Base-by-base conservation (phyloP, 2,888 invertebrate genomes). In the Oligia fasciuncula region DNA sequence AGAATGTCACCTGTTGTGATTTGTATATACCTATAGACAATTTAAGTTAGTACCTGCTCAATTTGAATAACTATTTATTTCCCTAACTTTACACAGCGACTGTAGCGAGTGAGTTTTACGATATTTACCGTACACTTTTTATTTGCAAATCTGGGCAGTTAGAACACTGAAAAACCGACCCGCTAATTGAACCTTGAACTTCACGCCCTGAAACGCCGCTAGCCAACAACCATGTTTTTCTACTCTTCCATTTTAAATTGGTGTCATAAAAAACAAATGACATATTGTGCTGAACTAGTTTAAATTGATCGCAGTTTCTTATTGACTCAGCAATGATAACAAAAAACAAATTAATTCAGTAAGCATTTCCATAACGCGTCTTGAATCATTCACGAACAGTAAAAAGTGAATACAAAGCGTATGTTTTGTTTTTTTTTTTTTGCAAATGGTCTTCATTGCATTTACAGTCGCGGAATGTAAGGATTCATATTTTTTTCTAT, bases 331-430 rank as follows among this genome's bases (percentile, higher is more conserved):
- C 43, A 29, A 35, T 74, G 23, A 11, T 51, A 14, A 5, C 29
- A 51, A 54, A 51, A 72, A 72, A 11, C n/a, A n/a, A 17, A n/a
- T n/a, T 19, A 0, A 40, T 35, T 73, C 11, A 51, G 54, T 81
- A 29, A 54, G 9, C n/a, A 62, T 74, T 81, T n/a, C 49, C 6
- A 23, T 35, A 43, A 14, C 17, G 23, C 3, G 14, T 46, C 11
- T 35, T 68, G n/a, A 81, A 81, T 54, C 11, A 74, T 81, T 74
- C 46, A 81, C 35, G 29, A 23, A n/a, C 5, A 29, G 23, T 54
- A 54, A 60, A 67, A 67, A 62, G 11, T 66, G 35, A 72, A 49
- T 51, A 60, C 57, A 60, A 35, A 66, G 0, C 6, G 3, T 43
- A 51, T 4, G 35, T 29, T 78, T 60, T 54, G 14, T 54, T 68